Evolutionary conservation across 2,797 vertebrate species (phyloP).

Genomic region (Schizothorax lantsangensis): DNA sequence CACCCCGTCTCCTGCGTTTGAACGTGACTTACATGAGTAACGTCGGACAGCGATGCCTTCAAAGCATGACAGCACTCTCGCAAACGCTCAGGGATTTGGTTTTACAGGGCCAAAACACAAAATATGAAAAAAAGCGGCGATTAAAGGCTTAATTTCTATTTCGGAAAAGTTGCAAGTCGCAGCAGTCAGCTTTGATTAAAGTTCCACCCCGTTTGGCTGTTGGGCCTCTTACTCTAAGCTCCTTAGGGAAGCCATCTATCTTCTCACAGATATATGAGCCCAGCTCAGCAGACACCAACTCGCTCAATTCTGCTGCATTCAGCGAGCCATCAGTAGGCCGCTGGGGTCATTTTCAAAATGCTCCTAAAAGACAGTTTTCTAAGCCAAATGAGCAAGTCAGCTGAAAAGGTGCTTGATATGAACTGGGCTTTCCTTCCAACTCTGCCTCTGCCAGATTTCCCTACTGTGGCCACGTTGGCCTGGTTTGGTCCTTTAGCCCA

Average conservation of each 20-base stretch:
- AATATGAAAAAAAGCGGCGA: slow-evolving; percentile 51
- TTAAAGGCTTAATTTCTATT: slow-evolving; percentile 64
- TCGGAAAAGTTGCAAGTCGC: slow-evolving; percentile 57
- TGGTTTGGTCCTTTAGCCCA: slow-evolving; percentile 45
- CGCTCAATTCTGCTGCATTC: slow-evolving; percentile 45
- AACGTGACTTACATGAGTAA: slow-evolving; percentile 37
- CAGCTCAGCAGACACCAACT: slow-evolving; percentile 53
- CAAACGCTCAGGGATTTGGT: slow-evolving; percentile 43
- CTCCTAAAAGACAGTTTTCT: slow-evolving; percentile 48
- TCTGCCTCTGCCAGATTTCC: slow-evolving; percentile 41
- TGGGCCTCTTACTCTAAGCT: slow-evolving; percentile 64
- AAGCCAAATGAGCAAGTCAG: slow-evolving; percentile 48
- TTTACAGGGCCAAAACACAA: slow-evolving; percentile 49
- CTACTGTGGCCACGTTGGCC: slow-evolving; percentile 25
- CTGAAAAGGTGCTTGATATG: slow-evolving; percentile 37
- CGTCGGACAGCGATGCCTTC: slow-evolving; percentile 27
- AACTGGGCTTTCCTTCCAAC: slow-evolving; percentile 44
- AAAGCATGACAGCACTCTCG: slow-evolving; percentile 47
- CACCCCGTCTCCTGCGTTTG: slow-evolving; percentile 19
- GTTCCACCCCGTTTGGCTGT: slow-evolving; percentile 55
- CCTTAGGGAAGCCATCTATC: slow-evolving; percentile 60
- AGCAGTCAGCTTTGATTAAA: slow-evolving; percentile 59
- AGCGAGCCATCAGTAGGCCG: slow-evolving; percentile 33
- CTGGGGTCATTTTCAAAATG: slow-evolving; percentile 56
- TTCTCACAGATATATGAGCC: slow-evolving; percentile 55